A percentile compares a stretch with the other conserved stretches of the same genome.
Conservation (phyloP, 2,888 invertebrate species). For the Abscondita cerata region DNA sequence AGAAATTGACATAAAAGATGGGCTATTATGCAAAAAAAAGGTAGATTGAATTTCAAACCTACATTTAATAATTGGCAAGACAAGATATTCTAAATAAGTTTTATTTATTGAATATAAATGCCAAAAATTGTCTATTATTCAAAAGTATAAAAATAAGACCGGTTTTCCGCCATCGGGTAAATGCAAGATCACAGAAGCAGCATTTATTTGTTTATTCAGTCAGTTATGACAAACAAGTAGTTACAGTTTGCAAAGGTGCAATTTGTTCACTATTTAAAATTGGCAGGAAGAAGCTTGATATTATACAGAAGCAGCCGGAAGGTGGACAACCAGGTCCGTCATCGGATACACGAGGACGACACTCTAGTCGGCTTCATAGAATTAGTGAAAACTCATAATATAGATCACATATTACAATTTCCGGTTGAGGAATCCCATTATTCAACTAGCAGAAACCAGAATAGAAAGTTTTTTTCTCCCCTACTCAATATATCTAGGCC, state of each 20-base stretch:
- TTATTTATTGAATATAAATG: background rate
- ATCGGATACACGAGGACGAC: background rate
- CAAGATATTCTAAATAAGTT: background rate
- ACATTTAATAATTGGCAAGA: constrained; percentile 9
- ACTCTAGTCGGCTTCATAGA: background rate
- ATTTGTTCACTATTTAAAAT: background rate
- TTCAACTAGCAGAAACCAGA: constrained; percentile 3
- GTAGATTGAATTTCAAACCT: background rate
- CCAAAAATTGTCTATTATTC: constrained; percentile 12
- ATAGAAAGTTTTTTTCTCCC: constrained; percentile 8
- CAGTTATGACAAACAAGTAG: background rate
- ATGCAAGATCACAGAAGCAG: background rate
- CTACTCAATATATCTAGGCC: background rate
- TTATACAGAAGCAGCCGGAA: background rate
- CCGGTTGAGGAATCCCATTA: background rate
- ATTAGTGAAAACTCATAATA: background rate
- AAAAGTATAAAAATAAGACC: constrained; percentile 12
- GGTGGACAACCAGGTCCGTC: background rate
- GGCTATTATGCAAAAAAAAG: constrained; percentile 1
- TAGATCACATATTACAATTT: background rate
- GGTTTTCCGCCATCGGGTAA: constrained; percentile 14
- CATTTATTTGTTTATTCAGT: background rate
- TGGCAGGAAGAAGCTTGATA: background rate
- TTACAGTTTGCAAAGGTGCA: background rate
- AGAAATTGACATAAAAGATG: background rate